Conservation (phyloP, 2,113 vertebrate genomes). For the Notothenia rossii region DNA sequence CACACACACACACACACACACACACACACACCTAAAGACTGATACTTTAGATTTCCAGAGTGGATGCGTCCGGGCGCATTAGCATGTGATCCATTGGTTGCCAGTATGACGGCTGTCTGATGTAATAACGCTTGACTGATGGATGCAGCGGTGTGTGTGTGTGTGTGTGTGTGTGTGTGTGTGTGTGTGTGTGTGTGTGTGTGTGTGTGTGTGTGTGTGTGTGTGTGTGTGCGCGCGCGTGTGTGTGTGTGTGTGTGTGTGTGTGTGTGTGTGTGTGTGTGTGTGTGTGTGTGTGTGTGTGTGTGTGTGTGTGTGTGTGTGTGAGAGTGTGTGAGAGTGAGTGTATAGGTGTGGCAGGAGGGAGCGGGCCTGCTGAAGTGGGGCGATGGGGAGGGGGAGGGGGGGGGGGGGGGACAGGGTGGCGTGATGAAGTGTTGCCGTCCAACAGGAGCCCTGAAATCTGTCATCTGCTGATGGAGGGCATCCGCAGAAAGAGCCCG, state of each 20-base stretch:
- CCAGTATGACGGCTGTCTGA: conserved; percentile 84
- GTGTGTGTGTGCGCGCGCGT: conserved; percentile 17
- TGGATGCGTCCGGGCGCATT: conserved; percentile 76
- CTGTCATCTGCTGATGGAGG: conserved; percentile 86
- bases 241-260: too few relatives aligned
- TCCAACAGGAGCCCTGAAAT: conserved; percentile 86
- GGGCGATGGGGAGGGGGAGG: too few relatives aligned
- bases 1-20: too few relatives aligned
- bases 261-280: neutral
- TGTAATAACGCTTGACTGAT: conserved; percentile 86
- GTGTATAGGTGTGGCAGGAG: neutral
- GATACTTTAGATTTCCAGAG: conserved; percentile 75
- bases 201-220: conserved; percentile 47
- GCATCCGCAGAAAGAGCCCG: conserved; percentile 78
- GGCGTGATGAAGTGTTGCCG: conserved; percentile 82
- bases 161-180: conserved; percentile 50
- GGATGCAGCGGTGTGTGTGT: conserved; percentile 68
- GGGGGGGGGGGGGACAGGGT: conserved; percentile 72
- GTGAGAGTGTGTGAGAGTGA: neutral
- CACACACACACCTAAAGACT: conserved; percentile 47
- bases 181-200: conserved; percentile 53
- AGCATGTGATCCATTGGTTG: conserved; percentile 83
- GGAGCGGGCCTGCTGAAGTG: conserved; percentile 46
- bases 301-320: neutral
- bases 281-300: conserved; percentile 41